A percentile compares a stretch with the other conserved stretches of the same genome.
These are phyloP conservation scores for Alsophila aescularia DNA, from an alignment of 2,888 invertebrate species.

Conservation along the genomic window DNA sequence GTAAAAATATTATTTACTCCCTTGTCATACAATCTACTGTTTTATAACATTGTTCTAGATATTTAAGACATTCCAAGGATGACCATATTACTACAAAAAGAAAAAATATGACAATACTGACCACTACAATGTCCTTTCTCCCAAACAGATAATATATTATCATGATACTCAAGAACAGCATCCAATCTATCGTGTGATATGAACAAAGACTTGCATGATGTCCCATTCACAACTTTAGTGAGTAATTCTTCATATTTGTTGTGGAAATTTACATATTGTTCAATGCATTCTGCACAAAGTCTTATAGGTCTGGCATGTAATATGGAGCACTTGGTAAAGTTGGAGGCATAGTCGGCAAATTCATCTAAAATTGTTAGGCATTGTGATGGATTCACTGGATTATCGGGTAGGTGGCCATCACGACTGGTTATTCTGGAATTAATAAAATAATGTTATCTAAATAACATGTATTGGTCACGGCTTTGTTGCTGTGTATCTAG, in stretches of 20 bases:
- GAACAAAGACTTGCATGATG: constrained; percentile 83
- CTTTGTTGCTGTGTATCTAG: too few species aligned
- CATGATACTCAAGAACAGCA: constrained; percentile 83
- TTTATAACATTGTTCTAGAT: too few species aligned
- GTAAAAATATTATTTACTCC: too few species aligned
- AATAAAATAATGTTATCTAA: not conserved
- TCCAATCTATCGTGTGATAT: constrained; percentile 86
- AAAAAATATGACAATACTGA: constrained; percentile 52
- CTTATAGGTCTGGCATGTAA: constrained; percentile 85
- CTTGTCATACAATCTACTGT: too few species aligned
- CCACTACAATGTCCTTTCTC: constrained; percentile 86
- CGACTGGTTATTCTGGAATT: constrained; percentile 3
- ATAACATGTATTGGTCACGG: not conserved
- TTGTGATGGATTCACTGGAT: constrained; percentile 38
- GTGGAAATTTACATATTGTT: constrained; percentile 78
- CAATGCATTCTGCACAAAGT: constrained; percentile 85
- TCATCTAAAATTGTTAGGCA: constrained; percentile 61
- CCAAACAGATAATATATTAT: constrained; percentile 84
- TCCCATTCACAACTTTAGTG: constrained; percentile 72
- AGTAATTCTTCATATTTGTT: constrained; percentile 80
- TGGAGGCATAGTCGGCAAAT: constrained; percentile 83
- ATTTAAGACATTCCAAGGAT: not conserved
- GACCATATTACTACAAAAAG: not conserved
- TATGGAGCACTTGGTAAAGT: constrained; percentile 86
- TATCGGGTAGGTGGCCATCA: not conserved